Base-by-base conservation (phyloP, 1,140 invertebrate genomes). In the Orius insidiosus region DNA sequence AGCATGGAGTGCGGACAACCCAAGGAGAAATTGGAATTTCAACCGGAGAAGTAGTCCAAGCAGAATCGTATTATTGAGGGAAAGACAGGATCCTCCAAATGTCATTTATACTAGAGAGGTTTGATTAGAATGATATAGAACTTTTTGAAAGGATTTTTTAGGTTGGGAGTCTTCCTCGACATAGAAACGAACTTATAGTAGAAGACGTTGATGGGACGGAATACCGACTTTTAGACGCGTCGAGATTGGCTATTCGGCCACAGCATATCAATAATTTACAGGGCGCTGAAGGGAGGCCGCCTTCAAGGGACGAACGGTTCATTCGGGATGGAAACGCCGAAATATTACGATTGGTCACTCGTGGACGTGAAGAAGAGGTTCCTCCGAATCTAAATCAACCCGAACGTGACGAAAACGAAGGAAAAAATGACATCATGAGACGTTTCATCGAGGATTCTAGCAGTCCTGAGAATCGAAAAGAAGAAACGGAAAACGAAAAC, bases 311-410 rank as follows among this genome's bases (percentile, higher is more conserved):
- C 53, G 76, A 79, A 53, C 72, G 75, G 53, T 85, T 80, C 56
- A 81, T 81, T 15, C 73, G 80, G 55, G 80, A 85, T 56, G 83
- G 82, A 0, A 82, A 84, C 54, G 76, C 81, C 1, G 83, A 85
- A 64, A 81, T 86, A 41, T 61, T 86, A 36, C 65, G 80, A 50
- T 61, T 86, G n/a, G 74, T 84, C 18, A 83, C 80, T 0, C 67
- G 80, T 55, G 79, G 77, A 8, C 68, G 72, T 48, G 60, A 40
- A 30, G 75, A 78, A 52, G 69, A 63, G 70, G 69, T 63, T 71
- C 72, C 54, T 64, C 70, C 31, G 68, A 44, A 24, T 35, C 44
- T 52, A 30, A 55, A 55, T 38, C 54, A 54, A 39, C 51, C 54
- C 47, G 52, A 56, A 40, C 54, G 55, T 49, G 51, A 72, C 51